These are phyloP conservation scores for Coturnix japonica DNA, from an alignment of 2,113 vertebrate genomes.

Conservation along the genomic window DNA sequence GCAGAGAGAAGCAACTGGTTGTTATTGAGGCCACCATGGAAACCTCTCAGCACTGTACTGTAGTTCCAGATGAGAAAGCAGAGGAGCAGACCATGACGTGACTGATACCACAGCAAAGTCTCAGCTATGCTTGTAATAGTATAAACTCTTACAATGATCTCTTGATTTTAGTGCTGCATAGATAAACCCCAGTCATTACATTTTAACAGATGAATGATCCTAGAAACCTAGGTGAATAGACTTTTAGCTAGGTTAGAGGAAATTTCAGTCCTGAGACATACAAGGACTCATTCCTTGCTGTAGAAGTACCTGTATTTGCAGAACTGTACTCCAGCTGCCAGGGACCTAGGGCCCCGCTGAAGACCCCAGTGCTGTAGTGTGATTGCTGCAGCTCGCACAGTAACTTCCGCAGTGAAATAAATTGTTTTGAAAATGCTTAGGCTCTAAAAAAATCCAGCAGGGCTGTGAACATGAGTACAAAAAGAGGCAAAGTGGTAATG, in stretches of 20 bases:
- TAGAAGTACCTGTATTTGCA: background rate
- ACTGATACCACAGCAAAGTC: background rate
- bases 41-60: slow-evolving; percentile 1
- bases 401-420: background rate
- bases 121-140: background rate
- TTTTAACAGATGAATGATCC: background rate
- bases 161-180: background rate
- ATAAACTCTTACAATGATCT: background rate
- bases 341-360: too few species aligned
- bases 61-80: background rate
- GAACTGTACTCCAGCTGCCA: background rate
- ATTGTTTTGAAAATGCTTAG: background rate
- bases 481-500: background rate
- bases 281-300: fast-evolving
- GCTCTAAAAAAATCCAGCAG: background rate
- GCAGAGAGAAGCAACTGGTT: background rate
- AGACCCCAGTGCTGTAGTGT: background rate
- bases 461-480: fast-evolving
- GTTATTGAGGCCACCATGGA: background rate
- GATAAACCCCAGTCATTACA: background rate
- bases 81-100: background rate
- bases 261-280: background rate
- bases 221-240: background rate
- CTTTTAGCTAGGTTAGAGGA: background rate
- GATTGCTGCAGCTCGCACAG: background rate